Conservation (phyloP, 1,140 invertebrate species). For the Aplysia californica region DNA sequence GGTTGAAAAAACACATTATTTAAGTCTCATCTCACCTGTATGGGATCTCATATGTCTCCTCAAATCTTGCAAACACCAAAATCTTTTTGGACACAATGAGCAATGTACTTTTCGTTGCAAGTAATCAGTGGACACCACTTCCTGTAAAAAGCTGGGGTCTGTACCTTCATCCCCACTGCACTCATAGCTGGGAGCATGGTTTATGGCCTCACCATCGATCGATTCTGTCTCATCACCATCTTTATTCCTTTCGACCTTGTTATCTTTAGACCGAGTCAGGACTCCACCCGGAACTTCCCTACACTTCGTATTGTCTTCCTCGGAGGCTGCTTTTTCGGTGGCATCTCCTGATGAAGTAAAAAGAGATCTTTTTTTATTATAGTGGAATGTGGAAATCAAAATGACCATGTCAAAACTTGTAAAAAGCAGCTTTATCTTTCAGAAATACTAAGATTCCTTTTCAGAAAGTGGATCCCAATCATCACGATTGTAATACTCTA, state of each 20-base stretch:
- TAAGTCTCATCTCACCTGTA: slow-evolving; percentile 63
- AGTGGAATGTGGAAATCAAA: no score
- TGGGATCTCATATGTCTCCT: slow-evolving; percentile 85
- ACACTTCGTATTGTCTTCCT: neutral
- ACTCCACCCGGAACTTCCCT: neutral
- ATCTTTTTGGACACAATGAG: slow-evolving; percentile 86
- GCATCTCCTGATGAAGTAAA: neutral
- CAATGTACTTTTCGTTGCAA: slow-evolving; percentile 84
- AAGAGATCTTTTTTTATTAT: no score
- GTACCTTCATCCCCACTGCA: neutral
- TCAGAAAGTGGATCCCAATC: no score
- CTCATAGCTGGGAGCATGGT: no score
- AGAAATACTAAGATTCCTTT: no score
- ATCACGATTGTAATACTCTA: no score
- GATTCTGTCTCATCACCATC: neutral
- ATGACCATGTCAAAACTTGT: no score
- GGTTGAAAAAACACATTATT: no score
- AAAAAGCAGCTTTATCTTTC: no score
- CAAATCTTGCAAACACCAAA: slow-evolving; percentile 94
- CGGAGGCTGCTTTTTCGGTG: neutral
- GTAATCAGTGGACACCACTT: slow-evolving; percentile 78
- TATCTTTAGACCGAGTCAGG: neutral
- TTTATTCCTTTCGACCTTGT: neutral
- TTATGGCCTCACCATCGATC: no score
- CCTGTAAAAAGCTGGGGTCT: slow-evolving; percentile 30